phyloP scores from a whole-genome alignment of 2,888 invertebrate species.

The Malacosoma neustria region DNA sequence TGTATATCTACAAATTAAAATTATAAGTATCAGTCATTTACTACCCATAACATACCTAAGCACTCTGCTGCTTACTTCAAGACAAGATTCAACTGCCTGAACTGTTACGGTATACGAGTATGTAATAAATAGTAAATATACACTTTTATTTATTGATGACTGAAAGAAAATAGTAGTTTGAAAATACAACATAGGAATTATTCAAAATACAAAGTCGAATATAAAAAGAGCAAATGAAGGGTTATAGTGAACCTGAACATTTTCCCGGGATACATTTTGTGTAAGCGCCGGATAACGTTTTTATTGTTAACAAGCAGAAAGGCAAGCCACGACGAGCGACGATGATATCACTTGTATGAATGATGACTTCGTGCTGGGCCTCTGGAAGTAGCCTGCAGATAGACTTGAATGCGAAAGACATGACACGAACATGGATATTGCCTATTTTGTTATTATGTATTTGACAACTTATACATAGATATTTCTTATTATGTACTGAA shows the following conservation, averaged over 20 bases:
- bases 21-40: no score
- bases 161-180: no score
- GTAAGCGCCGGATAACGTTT: constrained; percentile 65
- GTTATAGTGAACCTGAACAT: constrained; percentile 29
- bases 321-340: constrained; percentile 61
- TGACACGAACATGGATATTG: constrained; percentile 64
- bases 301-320: constrained; percentile 71
- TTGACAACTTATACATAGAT: constrained; percentile 6
- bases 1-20: no score
- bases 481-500: no score
- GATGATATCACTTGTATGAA: constrained; percentile 73
- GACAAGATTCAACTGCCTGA: no score
- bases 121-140: no score
- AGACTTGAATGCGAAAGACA: constrained; percentile 52
- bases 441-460: constrained; percentile 7
- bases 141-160: no score
- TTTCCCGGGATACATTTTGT: constrained; percentile 62
- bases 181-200: no score
- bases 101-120: no score
- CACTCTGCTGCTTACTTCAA: no score
- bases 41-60: no score
- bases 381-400: constrained; percentile 55
- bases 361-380: constrained; percentile 72
- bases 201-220: no score
- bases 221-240: constrained; percentile 29